phyloP scores from a whole-genome alignment of 2,797 vertebrate species.

The Hylomyscus alleni region DNA sequence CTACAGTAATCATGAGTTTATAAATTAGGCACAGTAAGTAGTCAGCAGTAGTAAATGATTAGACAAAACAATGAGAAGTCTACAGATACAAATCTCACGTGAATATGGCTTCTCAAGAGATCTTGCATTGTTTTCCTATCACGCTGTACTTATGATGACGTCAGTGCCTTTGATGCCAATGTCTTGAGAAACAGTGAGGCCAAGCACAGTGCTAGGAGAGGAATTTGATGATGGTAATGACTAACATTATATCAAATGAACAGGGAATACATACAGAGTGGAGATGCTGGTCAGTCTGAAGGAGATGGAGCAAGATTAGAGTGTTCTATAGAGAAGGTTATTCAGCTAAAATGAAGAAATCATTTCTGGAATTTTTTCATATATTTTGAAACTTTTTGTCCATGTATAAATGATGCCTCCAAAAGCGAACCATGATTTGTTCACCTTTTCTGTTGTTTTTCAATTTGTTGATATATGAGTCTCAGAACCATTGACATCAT shows the following conservation, averaged over 20 bases:
- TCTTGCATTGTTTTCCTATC: neutral
- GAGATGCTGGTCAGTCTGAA: neutral
- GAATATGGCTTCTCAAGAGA: neutral
- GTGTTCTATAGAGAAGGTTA: neutral
- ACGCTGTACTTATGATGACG: neutral
- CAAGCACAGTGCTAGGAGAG: too few species aligned
- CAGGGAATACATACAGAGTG: neutral
- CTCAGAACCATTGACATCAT: neutral
- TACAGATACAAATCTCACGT: neutral
- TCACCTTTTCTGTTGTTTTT: neutral
- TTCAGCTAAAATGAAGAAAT: neutral
- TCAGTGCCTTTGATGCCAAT: too few species aligned
- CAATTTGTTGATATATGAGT: neutral
- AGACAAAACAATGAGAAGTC: neutral
- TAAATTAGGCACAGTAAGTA: neutral
- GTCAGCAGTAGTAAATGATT: neutral
- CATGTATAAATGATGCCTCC: too few species aligned
- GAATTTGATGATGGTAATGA: neutral
- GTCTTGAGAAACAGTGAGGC: neutral
- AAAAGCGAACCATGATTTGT: neutral
- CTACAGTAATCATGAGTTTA: neutral
- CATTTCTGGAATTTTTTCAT: neutral
- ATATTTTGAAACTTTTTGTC: neutral
- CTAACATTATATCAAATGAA: neutral
- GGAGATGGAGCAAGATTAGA: neutral